These are phyloP conservation scores for Lophotriccus pileatus DNA, from an alignment of 2,797 vertebrate genomes.

Conservation along the genomic window DNA sequence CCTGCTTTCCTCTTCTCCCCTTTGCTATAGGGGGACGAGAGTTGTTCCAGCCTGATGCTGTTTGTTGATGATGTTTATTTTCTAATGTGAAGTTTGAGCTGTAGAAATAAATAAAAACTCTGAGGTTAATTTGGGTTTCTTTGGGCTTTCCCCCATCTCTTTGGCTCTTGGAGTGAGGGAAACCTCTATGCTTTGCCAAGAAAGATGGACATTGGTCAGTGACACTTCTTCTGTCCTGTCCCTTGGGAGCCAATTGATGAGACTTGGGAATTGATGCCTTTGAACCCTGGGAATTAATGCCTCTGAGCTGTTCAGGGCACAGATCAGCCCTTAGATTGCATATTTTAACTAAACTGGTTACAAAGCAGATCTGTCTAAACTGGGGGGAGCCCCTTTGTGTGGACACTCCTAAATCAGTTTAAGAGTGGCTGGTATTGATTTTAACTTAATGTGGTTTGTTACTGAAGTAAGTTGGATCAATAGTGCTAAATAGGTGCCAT, in stretches of 20 bases:
- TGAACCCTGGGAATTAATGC: constrained; percentile 15
- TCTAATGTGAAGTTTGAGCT: not conserved
- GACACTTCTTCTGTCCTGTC: not conserved
- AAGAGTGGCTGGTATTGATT: constrained; percentile 61
- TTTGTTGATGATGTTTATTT: too few relatives aligned
- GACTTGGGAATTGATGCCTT: constrained; percentile 5
- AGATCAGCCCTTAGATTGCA: not conserved
- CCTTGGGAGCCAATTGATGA: not conserved
- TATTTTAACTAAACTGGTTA: constrained; percentile 41
- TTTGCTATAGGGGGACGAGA: not conserved
- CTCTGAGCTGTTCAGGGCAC: not conserved
- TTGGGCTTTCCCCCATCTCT: not conserved
- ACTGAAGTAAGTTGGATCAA: constrained; percentile 62
- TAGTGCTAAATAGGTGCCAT: constrained; percentile 59
- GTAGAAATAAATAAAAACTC: not conserved
- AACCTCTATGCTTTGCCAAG: not conserved
- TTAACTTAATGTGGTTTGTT: constrained; percentile 67
- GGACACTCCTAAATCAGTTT: constrained; percentile 64
- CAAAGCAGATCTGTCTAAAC: constrained; percentile 45
- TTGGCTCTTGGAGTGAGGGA: not conserved
- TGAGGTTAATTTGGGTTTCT: not conserved
- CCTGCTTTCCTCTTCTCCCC: not conserved
- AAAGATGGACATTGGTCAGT: not conserved
- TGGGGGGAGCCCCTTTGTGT: constrained; percentile 49
- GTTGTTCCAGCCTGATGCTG: fast-evolving